Evolutionary conservation across 2,888 invertebrate species (phyloP).

Genomic region (Deilephila elpenor): DNA sequence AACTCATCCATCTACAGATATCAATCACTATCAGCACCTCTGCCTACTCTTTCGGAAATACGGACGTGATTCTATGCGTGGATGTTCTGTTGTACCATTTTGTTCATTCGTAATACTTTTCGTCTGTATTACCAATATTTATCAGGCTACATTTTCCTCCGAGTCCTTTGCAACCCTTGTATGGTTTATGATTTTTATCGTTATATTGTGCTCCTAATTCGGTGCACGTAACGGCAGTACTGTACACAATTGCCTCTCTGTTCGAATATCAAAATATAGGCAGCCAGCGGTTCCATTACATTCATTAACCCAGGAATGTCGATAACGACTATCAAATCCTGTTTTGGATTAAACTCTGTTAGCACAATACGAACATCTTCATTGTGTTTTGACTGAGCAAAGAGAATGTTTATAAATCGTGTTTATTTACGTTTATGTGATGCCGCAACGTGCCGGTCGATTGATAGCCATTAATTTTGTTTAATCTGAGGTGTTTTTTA

Average conservation of each 20-base stretch:
- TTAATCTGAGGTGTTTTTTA: neutral
- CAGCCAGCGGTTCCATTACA: neutral
- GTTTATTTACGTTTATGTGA: neutral
- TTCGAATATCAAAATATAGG: neutral
- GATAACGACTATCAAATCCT: neutral
- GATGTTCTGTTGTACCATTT: too few relatives aligned
- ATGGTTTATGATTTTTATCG: neutral
- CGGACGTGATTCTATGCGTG: too few relatives aligned
- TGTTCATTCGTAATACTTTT: too few relatives aligned
- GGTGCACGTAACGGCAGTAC: neutral
- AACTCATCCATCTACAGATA: too few relatives aligned
- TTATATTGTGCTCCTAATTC: constrained; percentile 1
- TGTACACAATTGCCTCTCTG: constrained; percentile 2
- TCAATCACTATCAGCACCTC: too few relatives aligned
- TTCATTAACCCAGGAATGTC: constrained; percentile 22
- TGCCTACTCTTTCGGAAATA: too few relatives aligned
- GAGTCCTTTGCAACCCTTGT: neutral
- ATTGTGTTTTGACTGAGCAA: constrained; percentile 2
- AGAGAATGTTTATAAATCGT: neutral
- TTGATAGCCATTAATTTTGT: neutral
- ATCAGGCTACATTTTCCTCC: neutral
- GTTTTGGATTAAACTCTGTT: constrained; percentile 12
- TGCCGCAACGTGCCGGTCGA: neutral
- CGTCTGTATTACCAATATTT: neutral
- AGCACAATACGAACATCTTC: constrained; percentile 12